Evolutionary conservation across 1,140 invertebrate species (phyloP).

Genomic region (Ruditapes philippinarum): DNA sequence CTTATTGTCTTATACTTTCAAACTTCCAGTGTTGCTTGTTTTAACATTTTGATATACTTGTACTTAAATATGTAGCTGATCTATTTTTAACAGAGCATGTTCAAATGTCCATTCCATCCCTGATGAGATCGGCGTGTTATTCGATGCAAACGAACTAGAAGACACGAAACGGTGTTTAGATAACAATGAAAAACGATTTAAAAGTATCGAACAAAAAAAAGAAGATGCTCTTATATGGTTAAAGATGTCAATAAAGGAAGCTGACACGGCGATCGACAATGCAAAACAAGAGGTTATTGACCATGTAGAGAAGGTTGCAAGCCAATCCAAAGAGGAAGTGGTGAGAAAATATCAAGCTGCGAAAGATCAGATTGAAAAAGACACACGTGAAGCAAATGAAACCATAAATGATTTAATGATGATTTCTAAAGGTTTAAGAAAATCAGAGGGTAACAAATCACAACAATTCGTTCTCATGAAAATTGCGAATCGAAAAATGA

Average conservation of each 20-base stretch:
- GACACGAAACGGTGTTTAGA: not conserved
- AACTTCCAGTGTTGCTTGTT: too few relatives aligned
- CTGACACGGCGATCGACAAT: not conserved
- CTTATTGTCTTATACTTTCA: too few relatives aligned
- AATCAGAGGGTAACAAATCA: not conserved
- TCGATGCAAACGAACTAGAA: not conserved
- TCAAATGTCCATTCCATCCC: not conserved
- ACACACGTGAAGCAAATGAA: not conserved
- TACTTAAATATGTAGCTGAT: too few relatives aligned
- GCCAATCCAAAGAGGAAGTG: not conserved
- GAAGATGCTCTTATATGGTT: not conserved
- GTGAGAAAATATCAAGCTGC: not conserved
- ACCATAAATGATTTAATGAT: not conserved
- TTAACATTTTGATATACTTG: too few relatives aligned
- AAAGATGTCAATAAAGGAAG: not conserved
- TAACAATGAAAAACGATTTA: not conserved
- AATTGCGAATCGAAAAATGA: not conserved
- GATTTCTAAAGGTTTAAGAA: not conserved
- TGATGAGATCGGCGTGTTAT: not conserved
- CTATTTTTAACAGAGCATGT: not conserved
- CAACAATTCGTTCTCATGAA: slow-evolving; percentile 24
- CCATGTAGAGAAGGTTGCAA: not conserved
- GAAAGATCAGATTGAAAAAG: not conserved
- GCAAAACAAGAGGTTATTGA: not conserved
- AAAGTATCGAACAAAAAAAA: not conserved